Base-by-base conservation (phyloP, 2,797 vertebrate species). In the Callimico goeldii region DNA sequence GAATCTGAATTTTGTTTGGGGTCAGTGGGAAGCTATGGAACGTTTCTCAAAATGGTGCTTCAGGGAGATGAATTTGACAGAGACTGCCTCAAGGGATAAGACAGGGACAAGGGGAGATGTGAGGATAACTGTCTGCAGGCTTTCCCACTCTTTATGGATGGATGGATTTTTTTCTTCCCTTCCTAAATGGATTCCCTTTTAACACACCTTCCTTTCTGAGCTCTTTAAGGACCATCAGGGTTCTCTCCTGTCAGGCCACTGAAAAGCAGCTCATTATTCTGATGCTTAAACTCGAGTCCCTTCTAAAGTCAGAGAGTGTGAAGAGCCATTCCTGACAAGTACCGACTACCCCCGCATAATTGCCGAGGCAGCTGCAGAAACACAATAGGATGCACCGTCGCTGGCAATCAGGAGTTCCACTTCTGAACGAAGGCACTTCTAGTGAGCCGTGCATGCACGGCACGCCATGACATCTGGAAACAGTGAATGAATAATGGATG, bases 381-480 rank as follows among this genome's bases (percentile, higher is more conserved):
- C 81, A 83, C 20, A 90, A 89, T 6, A 58, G 75, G 81, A 79
- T 20, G 67, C 72, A 24, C 13, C 39, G 5, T 36, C 14, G 28
- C 30, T 33, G 64, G 50, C 55, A 88, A 73, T 15, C 76, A 39
- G 26, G 15, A 95, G 55, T 26, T 33, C 95, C 72, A 46, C 75
- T 97, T 92, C 93, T 61, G 95, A 50, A 46, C 11, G 64, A 9
- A 90, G 88, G 20, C 33, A 75, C 39, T 94, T 86, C n/a, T 93
- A 90, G 93, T 55, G 73, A 95, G 81, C 84, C 91, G 81, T 14
- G 85, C 52, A 67, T 24, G 64, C 11, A 73, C 1, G 19, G 93
- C 92, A 67, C 70, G 36, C 48, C 4, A 33, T 22, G 84, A 93
- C 89, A 64, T 87, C 81, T 55, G 55, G 48, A 43, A 24, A 61